These are phyloP conservation scores for Nasonia giraulti DNA, from an alignment of 1,140 invertebrate species.

Conservation along the genomic window DNA sequence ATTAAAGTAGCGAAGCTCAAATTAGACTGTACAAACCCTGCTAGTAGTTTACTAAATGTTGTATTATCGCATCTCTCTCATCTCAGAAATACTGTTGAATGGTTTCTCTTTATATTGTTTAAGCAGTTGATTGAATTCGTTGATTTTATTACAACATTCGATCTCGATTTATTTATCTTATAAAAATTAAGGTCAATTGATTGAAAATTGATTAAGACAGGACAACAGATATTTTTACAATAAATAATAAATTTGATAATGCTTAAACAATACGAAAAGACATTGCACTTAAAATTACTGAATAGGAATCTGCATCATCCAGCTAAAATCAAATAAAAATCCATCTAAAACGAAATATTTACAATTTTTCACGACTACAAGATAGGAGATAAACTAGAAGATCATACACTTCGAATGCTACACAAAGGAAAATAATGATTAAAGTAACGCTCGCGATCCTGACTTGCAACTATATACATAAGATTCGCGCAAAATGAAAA, in stretches of 20 bases:
- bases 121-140: conserved; percentile 15
- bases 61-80: conserved; percentile 1
- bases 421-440: conserved; percentile 1
- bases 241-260: background rate
- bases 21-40: conserved; percentile 45
- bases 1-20: conserved; percentile 39
- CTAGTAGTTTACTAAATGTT: conserved; percentile 3
- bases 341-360: conserved; percentile 38
- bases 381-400: conserved; percentile 9
- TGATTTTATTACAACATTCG: background rate
- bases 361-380: conserved; percentile 25
- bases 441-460: conserved; percentile 29
- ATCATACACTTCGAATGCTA: conserved; percentile 24
- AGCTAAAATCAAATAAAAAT: conserved; percentile 32
- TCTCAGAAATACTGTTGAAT: conserved; percentile 44
- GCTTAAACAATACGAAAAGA: conserved; percentile 48
- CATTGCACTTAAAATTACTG: conserved; percentile 36
- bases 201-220: background rate
- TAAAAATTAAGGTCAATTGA: background rate
- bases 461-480: conserved; percentile 59
- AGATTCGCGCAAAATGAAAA: conserved; percentile 49
- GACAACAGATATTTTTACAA: background rate
- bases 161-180: background rate
- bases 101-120: conserved; percentile 42
- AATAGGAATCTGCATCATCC: conserved; percentile 45